Evolutionary conservation across 1,140 invertebrate species (phyloP).

Genomic region (Sesamia nonagrioides): DNA sequence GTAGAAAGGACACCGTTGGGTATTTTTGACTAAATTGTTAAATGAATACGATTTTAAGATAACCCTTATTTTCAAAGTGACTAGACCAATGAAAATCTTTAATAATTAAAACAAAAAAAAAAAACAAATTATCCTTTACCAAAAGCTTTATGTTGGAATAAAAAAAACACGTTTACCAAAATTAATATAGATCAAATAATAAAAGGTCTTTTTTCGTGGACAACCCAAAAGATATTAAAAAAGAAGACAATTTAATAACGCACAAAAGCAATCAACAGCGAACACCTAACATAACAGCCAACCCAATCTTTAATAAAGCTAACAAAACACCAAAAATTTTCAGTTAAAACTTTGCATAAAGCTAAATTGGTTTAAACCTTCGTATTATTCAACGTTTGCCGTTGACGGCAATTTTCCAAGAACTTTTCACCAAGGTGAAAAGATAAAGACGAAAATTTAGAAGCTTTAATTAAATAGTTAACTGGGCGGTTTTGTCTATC

Average conservation of each 20-base stretch:
- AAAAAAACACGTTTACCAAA: not conserved
- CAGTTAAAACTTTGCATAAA: constrained; percentile 30
- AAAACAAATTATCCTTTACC: not conserved
- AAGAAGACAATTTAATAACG: constrained; percentile 1
- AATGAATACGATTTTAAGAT: not conserved
- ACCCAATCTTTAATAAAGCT: constrained; percentile 24
- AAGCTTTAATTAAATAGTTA: constrained; percentile 26
- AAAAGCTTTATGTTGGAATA: too few species aligned
- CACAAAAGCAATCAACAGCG: constrained; percentile 6
- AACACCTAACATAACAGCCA: not conserved
- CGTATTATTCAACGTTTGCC: constrained; percentile 23
- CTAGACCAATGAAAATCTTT: not conserved
- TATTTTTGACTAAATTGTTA: not conserved
- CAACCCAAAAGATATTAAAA: not conserved
- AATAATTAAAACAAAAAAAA: too few species aligned
- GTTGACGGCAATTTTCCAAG: not conserved
- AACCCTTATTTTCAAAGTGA: not conserved
- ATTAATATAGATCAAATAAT: not conserved
- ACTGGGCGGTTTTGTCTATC: constrained; percentile 25
- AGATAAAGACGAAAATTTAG: constrained; percentile 1
- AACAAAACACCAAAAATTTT: not conserved
- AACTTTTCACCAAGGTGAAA: not conserved
- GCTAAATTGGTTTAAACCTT: constrained; percentile 20
- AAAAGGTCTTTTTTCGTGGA: not conserved
- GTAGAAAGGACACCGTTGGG: not conserved